Conservation (phyloP, 1,140 invertebrate species). For the Rhizoglyphus robini region DNA sequence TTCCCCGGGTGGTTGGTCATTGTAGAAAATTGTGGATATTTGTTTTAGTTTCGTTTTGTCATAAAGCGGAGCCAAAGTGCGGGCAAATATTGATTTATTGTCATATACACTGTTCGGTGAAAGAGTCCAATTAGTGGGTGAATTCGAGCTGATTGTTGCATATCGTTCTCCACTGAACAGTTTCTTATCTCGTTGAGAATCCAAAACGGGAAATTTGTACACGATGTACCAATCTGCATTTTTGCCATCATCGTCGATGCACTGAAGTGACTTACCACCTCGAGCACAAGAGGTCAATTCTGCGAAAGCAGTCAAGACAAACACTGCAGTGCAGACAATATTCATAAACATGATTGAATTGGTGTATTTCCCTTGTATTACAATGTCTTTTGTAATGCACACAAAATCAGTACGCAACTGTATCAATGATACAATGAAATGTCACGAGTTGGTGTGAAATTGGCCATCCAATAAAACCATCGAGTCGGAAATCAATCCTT, state of each 20-base stretch:
- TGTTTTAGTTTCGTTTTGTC: neutral
- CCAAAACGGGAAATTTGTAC: conserved; percentile 24
- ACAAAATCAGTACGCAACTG: no score
- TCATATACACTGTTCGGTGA: conserved; percentile 17
- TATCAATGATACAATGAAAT: no score
- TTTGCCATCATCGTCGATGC: conserved; percentile 18
- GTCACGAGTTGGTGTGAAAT: no score
- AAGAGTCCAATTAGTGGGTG: neutral
- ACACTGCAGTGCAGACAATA: no score
- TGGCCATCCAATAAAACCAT: no score
- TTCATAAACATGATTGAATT: no score
- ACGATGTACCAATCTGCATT: conserved; percentile 23
- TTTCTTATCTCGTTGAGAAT: neutral
- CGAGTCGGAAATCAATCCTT: no score
- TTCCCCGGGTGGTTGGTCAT: neutral
- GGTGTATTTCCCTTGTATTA: no score
- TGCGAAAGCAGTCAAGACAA: no score
- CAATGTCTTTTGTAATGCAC: no score
- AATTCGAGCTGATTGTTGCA: conserved; percentile 17
- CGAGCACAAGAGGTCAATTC: no score
- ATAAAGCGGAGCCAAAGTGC: conserved; percentile 20
- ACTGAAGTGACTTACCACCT: conserved; percentile 10
- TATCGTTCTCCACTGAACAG: conserved; percentile 20
- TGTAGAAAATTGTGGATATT: neutral
- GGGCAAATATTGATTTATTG: conserved; percentile 20